These are phyloP conservation scores for Hirundo rustica DNA, from an alignment of 2,797 vertebrate species.

Conservation along the genomic window DNA sequence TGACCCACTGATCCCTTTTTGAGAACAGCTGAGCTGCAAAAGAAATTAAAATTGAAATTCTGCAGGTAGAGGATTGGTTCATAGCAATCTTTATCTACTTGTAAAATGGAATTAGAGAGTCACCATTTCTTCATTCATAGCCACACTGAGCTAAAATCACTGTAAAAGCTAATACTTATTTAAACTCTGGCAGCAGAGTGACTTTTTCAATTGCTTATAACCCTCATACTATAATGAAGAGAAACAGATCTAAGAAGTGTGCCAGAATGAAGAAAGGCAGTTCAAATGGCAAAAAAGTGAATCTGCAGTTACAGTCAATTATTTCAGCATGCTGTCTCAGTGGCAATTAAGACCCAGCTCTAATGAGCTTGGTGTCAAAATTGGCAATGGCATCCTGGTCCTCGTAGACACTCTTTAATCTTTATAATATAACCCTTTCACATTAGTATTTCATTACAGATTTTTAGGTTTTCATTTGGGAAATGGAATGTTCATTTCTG, in stretches of 20 bases:
- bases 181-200: conserved; percentile 24
- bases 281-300: conserved; percentile 13
- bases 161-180: conserved; percentile 18
- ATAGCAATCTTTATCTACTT: background rate
- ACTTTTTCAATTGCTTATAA: conserved; percentile 11
- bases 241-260: background rate
- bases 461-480: conserved; percentile 1
- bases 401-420: background rate
- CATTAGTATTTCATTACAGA: background rate
- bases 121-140: background rate
- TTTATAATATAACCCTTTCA: background rate
- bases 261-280: background rate
- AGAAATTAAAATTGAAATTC: background rate
- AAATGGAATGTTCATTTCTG: background rate
- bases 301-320: conserved; percentile 41
- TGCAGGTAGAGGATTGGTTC: background rate
- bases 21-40: background rate
- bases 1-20: conserved; percentile 7
- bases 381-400: background rate
- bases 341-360: background rate
- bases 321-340: conserved; percentile 26
- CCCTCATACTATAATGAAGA: background rate
- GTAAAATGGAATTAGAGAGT: background rate
- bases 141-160: background rate
- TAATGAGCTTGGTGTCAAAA: conserved; percentile 19